phyloP scores from a whole-genome alignment of 2,888 invertebrate species.

The Mesoligia furuncula region DNA sequence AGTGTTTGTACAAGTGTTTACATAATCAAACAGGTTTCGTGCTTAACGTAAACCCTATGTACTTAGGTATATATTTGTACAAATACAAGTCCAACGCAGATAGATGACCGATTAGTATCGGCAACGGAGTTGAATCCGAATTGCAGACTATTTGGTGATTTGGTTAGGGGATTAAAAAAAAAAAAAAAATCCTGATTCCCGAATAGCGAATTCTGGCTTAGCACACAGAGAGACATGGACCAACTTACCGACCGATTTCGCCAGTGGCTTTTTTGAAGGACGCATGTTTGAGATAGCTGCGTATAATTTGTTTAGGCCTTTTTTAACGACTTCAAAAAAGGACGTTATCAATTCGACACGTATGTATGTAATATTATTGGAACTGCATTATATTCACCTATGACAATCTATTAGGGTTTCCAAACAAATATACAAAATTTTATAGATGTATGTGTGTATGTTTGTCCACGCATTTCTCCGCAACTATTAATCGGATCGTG shows the following conservation, averaged over 20 bases:
- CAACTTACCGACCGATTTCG: neutral
- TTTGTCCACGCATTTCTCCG: no score
- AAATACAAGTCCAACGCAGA: neutral
- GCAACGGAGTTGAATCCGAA: neutral
- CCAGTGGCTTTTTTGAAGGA: neutral
- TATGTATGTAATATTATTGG: no score
- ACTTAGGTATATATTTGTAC: neutral
- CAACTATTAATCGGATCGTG: no score
- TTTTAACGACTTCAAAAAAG: no score
- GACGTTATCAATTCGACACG: no score
- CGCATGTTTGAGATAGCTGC: neutral
- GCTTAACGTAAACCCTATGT: constrained; percentile 18
- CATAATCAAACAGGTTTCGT: constrained; percentile 46
- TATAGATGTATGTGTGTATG: no score
- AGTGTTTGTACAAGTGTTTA: constrained; percentile 45
- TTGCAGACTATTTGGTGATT: neutral
- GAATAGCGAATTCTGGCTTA: neutral
- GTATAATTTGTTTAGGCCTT: neutral
- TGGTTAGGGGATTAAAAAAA: no score
- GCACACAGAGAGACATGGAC: neutral
- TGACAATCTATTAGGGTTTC: no score
- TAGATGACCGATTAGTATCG: neutral
- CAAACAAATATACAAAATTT: no score
- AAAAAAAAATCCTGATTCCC: no score
- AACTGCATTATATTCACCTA: no score